These are phyloP conservation scores for Ormyrus thymus DNA, from an alignment of 2,888 invertebrate species.

Conservation along the genomic window DNA sequence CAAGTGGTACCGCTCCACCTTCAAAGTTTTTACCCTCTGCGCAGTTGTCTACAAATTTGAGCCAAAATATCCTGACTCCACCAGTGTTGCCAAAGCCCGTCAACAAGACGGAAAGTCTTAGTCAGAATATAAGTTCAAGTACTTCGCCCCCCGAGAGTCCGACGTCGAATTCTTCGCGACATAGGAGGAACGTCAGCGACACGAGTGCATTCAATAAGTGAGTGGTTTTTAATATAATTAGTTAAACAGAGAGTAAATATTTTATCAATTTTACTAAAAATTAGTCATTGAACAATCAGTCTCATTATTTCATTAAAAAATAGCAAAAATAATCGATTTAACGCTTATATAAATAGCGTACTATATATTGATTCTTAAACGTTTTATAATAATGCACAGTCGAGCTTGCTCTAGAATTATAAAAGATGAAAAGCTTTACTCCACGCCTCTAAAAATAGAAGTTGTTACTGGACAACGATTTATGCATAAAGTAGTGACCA, in stretches of 20 bases:
- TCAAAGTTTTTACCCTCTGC: slow-evolving; percentile 69
- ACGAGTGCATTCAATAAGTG: slow-evolving; percentile 89
- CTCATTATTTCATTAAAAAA: neutral
- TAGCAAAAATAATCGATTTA: neutral
- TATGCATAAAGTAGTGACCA: too few species aligned
- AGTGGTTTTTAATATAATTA: slow-evolving; percentile 63
- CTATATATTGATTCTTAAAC: too few species aligned
- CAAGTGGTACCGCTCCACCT: slow-evolving; percentile 62
- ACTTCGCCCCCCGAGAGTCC: slow-evolving; percentile 73
- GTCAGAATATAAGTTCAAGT: slow-evolving; percentile 71
- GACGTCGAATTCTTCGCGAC: slow-evolving; percentile 76
- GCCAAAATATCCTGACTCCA: slow-evolving; percentile 46
- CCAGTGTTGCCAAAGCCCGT: slow-evolving; percentile 69
- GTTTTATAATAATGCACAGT: too few species aligned
- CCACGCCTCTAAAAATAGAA: too few species aligned
- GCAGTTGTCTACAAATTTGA: slow-evolving; percentile 33
- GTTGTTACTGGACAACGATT: too few species aligned
- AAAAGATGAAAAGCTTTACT: too few species aligned
- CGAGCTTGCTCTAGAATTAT: too few species aligned
- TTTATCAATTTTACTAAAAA: too few species aligned
- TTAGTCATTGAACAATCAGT: too few species aligned
- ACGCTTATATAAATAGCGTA: too few species aligned
- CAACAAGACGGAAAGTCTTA: slow-evolving; percentile 71
- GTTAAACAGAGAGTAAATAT: neutral
- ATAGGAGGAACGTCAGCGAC: slow-evolving; percentile 89